A percentile compares a stretch with the other conserved stretches of the same genome.
Conservation (phyloP, 2,888 invertebrate species). For the Chymomyza fuscimana region DNA sequence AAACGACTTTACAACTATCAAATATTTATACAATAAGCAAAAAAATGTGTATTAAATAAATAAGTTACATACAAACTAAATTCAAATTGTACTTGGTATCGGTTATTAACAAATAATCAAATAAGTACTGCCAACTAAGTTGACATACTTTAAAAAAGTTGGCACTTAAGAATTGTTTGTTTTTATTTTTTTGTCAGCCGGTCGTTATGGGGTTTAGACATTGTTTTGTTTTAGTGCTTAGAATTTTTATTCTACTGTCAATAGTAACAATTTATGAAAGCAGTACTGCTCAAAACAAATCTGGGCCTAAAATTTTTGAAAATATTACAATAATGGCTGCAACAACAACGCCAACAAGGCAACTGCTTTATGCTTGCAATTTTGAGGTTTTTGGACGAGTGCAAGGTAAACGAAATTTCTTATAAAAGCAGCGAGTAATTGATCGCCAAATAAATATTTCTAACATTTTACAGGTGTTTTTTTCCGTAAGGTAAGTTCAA, state of each 20-base stretch:
- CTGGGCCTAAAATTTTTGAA: background rate
- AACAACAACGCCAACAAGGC: constrained; percentile 15
- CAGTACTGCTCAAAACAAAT: background rate
- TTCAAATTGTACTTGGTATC: background rate
- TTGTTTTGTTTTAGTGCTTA: constrained; percentile 42
- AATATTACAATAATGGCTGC: constrained; percentile 28
- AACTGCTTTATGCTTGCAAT: constrained; percentile 52
- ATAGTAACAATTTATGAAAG: background rate
- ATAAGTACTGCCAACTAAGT: background rate
- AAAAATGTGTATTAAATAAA: background rate
- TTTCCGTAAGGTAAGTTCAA: constrained; percentile 75
- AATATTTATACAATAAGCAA: background rate
- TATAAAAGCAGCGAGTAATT: background rate
- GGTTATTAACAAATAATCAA: too few relatives aligned
- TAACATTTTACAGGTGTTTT: constrained; percentile 71
- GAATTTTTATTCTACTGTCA: constrained; percentile 21
- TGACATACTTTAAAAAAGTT: constrained; percentile 22
- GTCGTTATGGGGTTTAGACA: constrained; percentile 56
- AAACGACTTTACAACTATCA: background rate
- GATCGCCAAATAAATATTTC: constrained; percentile 11
- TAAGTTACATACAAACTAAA: background rate
- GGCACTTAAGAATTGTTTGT: background rate
- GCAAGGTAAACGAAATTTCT: constrained; percentile 62
- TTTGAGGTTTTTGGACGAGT: constrained; percentile 76
- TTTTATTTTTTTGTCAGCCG: constrained; percentile 19